Percentiles rank a stretch among this genome's conserved stretches.
phyloP scores from a whole-genome alignment of 2,797 vertebrate genomes.

The Thalassophryne amazonica region DNA sequence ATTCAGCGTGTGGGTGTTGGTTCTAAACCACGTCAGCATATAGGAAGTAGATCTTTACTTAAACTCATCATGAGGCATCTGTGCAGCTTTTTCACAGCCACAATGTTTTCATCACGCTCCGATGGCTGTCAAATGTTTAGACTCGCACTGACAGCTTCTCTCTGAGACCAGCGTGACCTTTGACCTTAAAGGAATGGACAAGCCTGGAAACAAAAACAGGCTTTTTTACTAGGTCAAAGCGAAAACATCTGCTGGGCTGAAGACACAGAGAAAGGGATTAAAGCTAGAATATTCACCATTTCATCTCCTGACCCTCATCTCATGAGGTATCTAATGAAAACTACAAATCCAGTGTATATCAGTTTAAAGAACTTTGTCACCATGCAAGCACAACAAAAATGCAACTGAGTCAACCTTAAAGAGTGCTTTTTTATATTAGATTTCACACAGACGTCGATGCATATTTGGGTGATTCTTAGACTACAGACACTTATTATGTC shows the following conservation, averaged over 20 bases:
- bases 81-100: slow-evolving; percentile 22
- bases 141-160: slow-evolving; percentile 66
- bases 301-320: slow-evolving; percentile 33
- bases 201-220: slow-evolving; percentile 76
- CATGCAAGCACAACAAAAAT: too few relatives aligned
- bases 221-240: slow-evolving; percentile 68
- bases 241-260: slow-evolving; percentile 76
- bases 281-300: slow-evolving; percentile 43
- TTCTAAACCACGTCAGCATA: slow-evolving; percentile 68
- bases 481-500: too few relatives aligned
- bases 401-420: too few relatives aligned
- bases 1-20: slow-evolving; percentile 52
- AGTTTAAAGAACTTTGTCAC: too few relatives aligned
- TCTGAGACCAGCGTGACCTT: slow-evolving; percentile 70
- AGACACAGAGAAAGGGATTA: slow-evolving; percentile 50
- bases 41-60: slow-evolving; percentile 66
- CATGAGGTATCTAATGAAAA: slow-evolving; percentile 44
- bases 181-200: slow-evolving; percentile 75
- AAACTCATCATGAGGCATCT: slow-evolving; percentile 53
- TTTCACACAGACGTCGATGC: too few relatives aligned
- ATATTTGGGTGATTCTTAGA: too few relatives aligned
- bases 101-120: slow-evolving; percentile 53
- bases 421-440: too few relatives aligned
- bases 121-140: slow-evolving; percentile 68
- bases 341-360: slow-evolving; percentile 26